Conservation (phyloP, 2,113 vertebrate species). For the Bathybates hornii region DNA sequence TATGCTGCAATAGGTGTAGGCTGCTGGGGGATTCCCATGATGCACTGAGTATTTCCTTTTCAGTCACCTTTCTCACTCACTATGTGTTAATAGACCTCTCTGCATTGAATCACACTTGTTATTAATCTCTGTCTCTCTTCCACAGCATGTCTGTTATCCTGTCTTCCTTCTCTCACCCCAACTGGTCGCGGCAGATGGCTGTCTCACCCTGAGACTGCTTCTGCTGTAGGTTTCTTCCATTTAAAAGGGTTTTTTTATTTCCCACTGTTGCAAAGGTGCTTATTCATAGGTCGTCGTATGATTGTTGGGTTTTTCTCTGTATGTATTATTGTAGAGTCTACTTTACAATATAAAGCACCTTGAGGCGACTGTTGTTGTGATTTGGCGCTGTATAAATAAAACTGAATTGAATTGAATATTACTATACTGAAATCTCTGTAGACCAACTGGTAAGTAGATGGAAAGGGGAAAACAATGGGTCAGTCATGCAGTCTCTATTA, state of each 20-base stretch:
- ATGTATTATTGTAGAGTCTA: background rate
- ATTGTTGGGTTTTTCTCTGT: background rate
- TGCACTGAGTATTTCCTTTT: background rate
- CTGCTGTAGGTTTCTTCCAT: background rate
- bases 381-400: background rate
- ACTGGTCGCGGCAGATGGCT: background rate
- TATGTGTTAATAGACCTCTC: background rate
- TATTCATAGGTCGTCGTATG: background rate
- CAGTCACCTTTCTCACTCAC: background rate
- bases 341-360: background rate
- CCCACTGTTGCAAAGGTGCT: background rate
- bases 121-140: background rate
- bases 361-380: background rate
- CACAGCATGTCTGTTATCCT: background rate
- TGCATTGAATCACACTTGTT: background rate
- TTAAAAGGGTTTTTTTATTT: background rate
- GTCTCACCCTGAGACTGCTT: background rate
- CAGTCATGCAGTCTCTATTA: conserved; percentile 17
- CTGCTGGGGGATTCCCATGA: background rate
- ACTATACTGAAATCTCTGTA: background rate
- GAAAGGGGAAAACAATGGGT: background rate
- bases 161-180: background rate
- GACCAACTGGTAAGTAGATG: background rate
- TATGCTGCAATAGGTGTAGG: no score
- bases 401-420: background rate